Base-by-base conservation (phyloP, 1,140 invertebrate species). In the Nomia melanderi region DNA sequence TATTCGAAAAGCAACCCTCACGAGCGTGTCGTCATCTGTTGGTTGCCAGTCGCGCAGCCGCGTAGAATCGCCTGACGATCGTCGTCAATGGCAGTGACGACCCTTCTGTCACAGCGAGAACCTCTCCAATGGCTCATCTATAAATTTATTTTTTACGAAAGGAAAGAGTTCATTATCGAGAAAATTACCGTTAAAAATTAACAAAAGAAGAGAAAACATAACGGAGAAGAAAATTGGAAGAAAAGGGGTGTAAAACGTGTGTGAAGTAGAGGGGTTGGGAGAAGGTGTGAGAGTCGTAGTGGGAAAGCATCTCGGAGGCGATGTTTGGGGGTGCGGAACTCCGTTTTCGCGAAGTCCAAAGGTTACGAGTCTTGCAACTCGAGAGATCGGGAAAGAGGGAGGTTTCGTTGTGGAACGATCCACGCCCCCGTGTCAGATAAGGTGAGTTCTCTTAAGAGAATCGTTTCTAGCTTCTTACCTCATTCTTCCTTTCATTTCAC, bases 1-100 rank as follows among this genome's bases (percentile, higher is more conserved):
- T 17, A 7, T 44, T n/a, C 20, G 27, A 41, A 41, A 25, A 44
- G 1, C 59, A 53, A 36, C 44, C 57, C 59, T 31, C 27, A 11
- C 70, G 25, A 39, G n/a, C n/a, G 71, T 54, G 71, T 73, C 44
- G 47, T 36, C 60, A 64, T 63, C 71, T 53, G 5, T 31, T 29
- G 71, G 71, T 53, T 64, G 33, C 39, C 25, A 44, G 29, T 17
- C 1, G 59, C 14, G 20, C 23, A 14, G 6, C 23, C 47, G 44
- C 14, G 25, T 6, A 31, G 29, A 20, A 25, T 23, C 27, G 27
- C 25, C 53, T 25, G 27, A 50, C n/a, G n/a, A 23, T 44, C 41
- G 41, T 44, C 62, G 50, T 67, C 53, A 44, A 59, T 57, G 39
- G 27, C 73, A 75, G 73, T 75, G 63, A 44, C 39, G 54, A 17